Base-by-base conservation (phyloP, 2,888 invertebrate genomes). In the Trichopria drosophilae region DNA sequence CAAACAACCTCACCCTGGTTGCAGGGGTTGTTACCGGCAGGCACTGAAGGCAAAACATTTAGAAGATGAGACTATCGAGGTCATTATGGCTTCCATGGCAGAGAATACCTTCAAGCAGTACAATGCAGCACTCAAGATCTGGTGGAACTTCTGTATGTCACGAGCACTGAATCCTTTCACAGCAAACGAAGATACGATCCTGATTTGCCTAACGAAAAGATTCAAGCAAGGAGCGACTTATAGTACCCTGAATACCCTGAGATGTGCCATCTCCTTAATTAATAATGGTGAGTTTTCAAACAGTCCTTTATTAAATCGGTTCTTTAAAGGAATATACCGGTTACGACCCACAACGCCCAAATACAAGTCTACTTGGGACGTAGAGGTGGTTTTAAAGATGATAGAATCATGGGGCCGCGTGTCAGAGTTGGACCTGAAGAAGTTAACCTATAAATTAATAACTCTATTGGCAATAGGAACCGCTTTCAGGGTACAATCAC, bases 301-400 rank as follows among this genome's bases (percentile, higher is more conserved):
- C n/a, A n/a, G n/a, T n/a, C n/a, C n/a, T n/a, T n/a, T n/a, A n/a
- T n/a, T n/a, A n/a, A n/a, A n/a, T n/a, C n/a, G n/a, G n/a, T n/a
- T n/a, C n/a, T n/a, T n/a, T n/a, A n/a, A n/a, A n/a, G n/a, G n/a
- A n/a, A n/a, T n/a, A n/a, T n/a, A n/a, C n/a, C n/a, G n/a, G n/a
- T n/a, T n/a, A n/a, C n/a, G n/a, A n/a, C n/a, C n/a, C n/a, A n/a
- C n/a, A n/a, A n/a, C n/a, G n/a, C 54, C 60, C 6, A 58, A 49
- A 46, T 64, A 61, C 42, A 43, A 52, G 5, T 39, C 34, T 6
- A 61, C 55, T 18, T 62, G 63, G 61, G 59, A 63, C 23, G 58
- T 59, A 5, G 39, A 31, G 18, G 44, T 53, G 12, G 59, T 63
- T 31, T 39, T 59, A 20, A 37, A 54, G 4, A 55, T 36, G 44